Percentiles rank a stretch among this genome's conserved stretches.
Conservation (phyloP, 2,888 invertebrate species). For the Lithophane leautieri region DNA sequence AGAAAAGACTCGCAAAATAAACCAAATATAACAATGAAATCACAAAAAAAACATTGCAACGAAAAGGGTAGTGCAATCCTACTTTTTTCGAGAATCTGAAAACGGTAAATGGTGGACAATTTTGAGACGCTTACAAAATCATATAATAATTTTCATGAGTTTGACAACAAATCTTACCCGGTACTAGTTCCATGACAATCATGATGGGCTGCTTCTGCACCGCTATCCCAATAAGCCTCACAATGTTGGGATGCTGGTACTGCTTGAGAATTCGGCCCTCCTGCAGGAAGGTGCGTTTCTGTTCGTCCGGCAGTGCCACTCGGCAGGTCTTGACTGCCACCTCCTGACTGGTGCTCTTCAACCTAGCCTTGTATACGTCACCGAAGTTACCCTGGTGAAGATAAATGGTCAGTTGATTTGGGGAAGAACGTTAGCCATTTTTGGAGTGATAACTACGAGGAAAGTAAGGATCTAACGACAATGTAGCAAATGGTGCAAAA, state of each 20-base stretch:
- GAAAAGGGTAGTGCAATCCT: neutral
- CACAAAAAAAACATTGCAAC: neutral
- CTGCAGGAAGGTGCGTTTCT: constrained; percentile 97
- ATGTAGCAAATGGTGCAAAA: neutral
- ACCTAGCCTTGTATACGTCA: constrained; percentile 97
- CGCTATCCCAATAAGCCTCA: constrained; percentile 98
- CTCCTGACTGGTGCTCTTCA: constrained; percentile 95
- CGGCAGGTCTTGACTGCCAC: constrained; percentile 99
- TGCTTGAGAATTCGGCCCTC: constrained; percentile 98
- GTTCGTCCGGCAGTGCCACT: constrained; percentile 97
- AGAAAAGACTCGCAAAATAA: neutral
- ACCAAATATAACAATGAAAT: neutral
- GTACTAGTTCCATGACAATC: constrained; percentile 99
- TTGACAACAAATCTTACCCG: constrained; percentile 87
- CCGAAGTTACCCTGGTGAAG: constrained; percentile 97
- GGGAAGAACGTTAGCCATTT: neutral
- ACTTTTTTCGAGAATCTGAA: neutral
- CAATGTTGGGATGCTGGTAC: constrained; percentile 99
- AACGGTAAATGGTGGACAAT: too few species aligned
- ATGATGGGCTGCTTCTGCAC: constrained; percentile 99
- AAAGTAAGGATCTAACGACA: neutral
- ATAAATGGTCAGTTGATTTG: neutral
- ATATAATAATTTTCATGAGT: too few species aligned
- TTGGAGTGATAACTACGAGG: neutral
- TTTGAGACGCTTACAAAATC: neutral